Percentiles rank a stretch among this genome's conserved stretches.
phyloP scores from a whole-genome alignment of 2,888 invertebrate genomes.

The Minunthozetes semirufus region DNA sequence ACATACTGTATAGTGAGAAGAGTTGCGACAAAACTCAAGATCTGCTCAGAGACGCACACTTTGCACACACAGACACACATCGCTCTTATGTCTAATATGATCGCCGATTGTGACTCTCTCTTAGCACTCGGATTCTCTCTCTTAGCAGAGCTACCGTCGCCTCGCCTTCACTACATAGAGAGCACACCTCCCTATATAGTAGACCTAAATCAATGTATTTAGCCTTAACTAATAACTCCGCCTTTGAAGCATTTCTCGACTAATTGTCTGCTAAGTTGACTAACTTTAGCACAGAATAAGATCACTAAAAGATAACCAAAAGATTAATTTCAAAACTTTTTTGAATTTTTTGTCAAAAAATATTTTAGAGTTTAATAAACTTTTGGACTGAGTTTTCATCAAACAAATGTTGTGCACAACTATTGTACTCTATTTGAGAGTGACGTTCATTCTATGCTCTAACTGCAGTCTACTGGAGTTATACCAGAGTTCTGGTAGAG shows the following conservation, averaged over 20 bases:
- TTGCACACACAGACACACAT: neutral
- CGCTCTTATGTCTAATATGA: constrained; percentile 19
- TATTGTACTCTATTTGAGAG: neutral
- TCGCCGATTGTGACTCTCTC: constrained; percentile 12
- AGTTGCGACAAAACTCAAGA: constrained; percentile 12
- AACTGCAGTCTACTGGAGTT: neutral
- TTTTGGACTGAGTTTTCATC: neutral
- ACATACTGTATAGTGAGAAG: neutral
- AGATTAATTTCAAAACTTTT: constrained; percentile 19
- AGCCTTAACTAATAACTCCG: constrained; percentile 28
- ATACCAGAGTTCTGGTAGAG: neutral
- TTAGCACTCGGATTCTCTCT: constrained; percentile 16
- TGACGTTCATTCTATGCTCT: neutral
- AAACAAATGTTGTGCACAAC: neutral
- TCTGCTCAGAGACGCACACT: neutral
- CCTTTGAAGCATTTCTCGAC: constrained; percentile 25
- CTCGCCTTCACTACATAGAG: constrained; percentile 9
- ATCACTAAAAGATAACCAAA: constrained; percentile 19
- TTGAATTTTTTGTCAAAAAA: too few relatives aligned
- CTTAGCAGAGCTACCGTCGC: constrained; percentile 27
- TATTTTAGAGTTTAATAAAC: constrained; percentile 23
- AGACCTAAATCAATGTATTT: constrained; percentile 25
- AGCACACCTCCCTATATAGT: constrained; percentile 26
- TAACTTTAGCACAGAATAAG: neutral
- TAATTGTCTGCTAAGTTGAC: constrained; percentile 13